Base-by-base conservation (phyloP, 2,888 invertebrate genomes). In the Agonum fuliginosum region DNA sequence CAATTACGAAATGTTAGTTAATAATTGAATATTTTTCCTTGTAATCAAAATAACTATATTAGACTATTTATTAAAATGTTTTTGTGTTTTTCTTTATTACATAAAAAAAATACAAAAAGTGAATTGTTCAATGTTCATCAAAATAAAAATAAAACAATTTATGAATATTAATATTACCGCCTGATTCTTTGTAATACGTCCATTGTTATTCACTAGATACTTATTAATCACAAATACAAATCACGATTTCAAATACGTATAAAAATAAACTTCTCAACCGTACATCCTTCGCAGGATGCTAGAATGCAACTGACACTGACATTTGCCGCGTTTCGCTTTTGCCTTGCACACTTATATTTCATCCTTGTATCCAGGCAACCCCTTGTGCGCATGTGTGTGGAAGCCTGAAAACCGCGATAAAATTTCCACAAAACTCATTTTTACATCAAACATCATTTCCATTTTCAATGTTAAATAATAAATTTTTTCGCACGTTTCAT, bases 181-280 rank as follows among this genome's bases (percentile, higher is more conserved):
- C 62, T 62, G 27, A 30, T 62, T 62, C 30, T 62, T 8, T 62
- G 62, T n/a, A 62, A 12, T 6, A 62, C 27, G 17, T 62, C 34
- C 62, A 62, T 62, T 34, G 62, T 34, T 20, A 24, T 34, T 22
- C 19, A 22, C 22, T 8, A 34, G n/a, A 6, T 10, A 6, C n/a
- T 34, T n/a, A 6, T 34, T 8, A 34, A 34, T 24, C 24, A 51
- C 51, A 20, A 51, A 8, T 51, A 22, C 51, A 51, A 34, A 51
- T 51, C 51, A 51, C 51, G 51, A 51, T 51, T 51, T 51, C 22
- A 51, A 34, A 51, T 51, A 51, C 22, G n/a, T n/a, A n/a, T n/a
- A 51, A 51, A 51, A 51, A 51, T 51, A 51, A 51, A 51, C 1
- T n/a, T 24, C 51, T 51, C 20, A 20, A 22, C 51, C 8, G 19